Evolutionary conservation across 2,888 invertebrate genomes (phyloP), one percentile per base, ranked within the genome.

Genomic region (Lydus trimaculatus): DNA sequence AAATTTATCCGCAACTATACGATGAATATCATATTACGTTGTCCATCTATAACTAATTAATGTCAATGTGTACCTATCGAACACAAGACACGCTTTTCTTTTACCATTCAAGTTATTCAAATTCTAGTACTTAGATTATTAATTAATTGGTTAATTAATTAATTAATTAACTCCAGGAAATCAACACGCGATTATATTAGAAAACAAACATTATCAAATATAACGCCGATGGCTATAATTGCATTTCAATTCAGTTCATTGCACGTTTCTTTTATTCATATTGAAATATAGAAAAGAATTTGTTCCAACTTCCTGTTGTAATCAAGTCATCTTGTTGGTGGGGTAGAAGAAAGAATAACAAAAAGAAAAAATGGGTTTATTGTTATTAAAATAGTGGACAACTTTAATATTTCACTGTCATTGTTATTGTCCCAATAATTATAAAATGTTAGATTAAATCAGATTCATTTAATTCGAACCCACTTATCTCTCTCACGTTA

Each of bases 361-460:
- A 48, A 17, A n/a, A 39, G 6, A 48, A 48, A 17, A 9, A 5
- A 15, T 15, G 15, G 15, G 48, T 25, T 56, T 25, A 56, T 56
- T 56, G 56, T 56, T 56, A 56, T 56, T 25, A 56, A 56, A 56
- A 56, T 23, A 56, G 56, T 56, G 56, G 56, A 56, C 56, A 25
- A 23, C 56, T 13, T 56, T 25, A 56, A 56, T 56, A 20, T 56
- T 56, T 56, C 56, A 20, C 56, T 56, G 56, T 56, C 56, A 56
- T 56, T 56, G 56, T 56, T 56, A 56, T 56, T 56, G 56, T 56
- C 56, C 56, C 25, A 56, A 56, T 56, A 56, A 56, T 56, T 28
- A 28, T 56, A 56, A 28, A 28, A 28, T 23, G 23, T 23, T 23
- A 28, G 28, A 28, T 56, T 56, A 28, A 56, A 56, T 56, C 56